phyloP scores from a whole-genome alignment of 2,888 invertebrate species.

The Xanthia togata region DNA sequence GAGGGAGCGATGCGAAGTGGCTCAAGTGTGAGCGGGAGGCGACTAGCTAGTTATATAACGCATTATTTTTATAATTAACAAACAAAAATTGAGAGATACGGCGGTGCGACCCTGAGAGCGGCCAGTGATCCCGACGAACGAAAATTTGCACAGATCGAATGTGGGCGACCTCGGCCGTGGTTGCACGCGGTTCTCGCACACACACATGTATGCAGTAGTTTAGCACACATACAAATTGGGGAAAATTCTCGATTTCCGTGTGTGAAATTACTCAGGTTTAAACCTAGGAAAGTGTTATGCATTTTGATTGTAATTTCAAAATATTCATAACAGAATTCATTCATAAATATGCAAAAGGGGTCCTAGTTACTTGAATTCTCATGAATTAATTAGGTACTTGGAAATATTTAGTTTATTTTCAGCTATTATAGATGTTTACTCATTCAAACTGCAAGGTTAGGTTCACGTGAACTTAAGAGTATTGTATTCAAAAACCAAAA shows the following conservation, averaged over 20 bases:
- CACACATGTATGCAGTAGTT: conserved; percentile 68
- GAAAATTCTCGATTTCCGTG: conserved; percentile 87
- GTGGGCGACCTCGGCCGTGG: conserved; percentile 90
- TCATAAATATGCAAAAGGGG: conserved; percentile 21
- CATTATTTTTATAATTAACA: conserved; percentile 91
- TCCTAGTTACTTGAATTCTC: background rate
- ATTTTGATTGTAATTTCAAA: conserved; percentile 24
- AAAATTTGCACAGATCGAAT: conserved; percentile 90
- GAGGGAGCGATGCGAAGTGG: conserved; percentile 69
- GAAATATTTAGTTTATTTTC: conserved; percentile 12
- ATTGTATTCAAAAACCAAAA: conserved; percentile 38
- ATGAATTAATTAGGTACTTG: conserved; percentile 5
- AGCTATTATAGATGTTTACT: conserved; percentile 12
- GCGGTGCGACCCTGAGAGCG: conserved; percentile 87
- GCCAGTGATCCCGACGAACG: conserved; percentile 87
- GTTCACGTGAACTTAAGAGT: background rate
- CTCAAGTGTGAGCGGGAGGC: conserved; percentile 74
- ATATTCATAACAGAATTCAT: conserved; percentile 27
- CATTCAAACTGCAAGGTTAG: conserved; percentile 11
- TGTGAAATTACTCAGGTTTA: conserved; percentile 59
- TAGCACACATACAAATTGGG: conserved; percentile 66
- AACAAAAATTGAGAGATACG: conserved; percentile 90
- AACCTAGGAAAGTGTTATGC: conserved; percentile 36
- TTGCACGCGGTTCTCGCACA: conserved; percentile 83
- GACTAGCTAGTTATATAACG: conserved; percentile 86